Conservation (phyloP, 2,797 vertebrate genomes). For the Ceryle rudis region DNA sequence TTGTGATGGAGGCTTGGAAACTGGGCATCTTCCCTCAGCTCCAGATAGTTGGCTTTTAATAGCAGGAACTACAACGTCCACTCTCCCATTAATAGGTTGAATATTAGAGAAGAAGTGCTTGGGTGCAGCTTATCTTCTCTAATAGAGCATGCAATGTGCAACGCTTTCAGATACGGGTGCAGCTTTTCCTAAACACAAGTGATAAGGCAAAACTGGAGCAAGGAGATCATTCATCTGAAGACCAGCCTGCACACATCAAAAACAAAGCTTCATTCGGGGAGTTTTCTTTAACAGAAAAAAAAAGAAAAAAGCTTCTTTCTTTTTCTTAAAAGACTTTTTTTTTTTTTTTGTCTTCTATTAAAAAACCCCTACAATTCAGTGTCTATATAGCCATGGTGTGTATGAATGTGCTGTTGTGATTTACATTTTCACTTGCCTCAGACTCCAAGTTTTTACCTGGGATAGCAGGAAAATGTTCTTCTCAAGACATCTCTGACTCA, state of each 20-base stretch:
- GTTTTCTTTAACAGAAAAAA: not conserved
- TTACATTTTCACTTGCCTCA: not conserved
- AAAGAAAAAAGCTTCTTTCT: too few relatives aligned
- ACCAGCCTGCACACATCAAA: not conserved
- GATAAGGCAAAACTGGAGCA: not conserved
- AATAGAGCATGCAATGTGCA: accelerated
- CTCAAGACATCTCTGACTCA: not conserved
- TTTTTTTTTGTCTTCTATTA: too few relatives aligned
- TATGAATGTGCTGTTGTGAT: not conserved
- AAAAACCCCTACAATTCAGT: not conserved
- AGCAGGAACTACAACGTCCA: not conserved
- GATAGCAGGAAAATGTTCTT: not conserved
- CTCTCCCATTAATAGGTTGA: not conserved
- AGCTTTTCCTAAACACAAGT: too few relatives aligned
- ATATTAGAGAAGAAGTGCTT: not conserved
- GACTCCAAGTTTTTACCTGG: not conserved
- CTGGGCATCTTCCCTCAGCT: not conserved
- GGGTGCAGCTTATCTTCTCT: not conserved
- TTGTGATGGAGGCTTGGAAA: not conserved
- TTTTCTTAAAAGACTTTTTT: too few relatives aligned
- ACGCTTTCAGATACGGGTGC: accelerated
- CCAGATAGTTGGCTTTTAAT: not conserved
- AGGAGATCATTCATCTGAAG: not conserved
- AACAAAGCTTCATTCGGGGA: not conserved
- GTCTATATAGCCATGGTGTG: not conserved